Percentiles rank a stretch among this genome's conserved stretches.
These are phyloP conservation scores for Diachasma alloeum DNA, from an alignment of 1,140 invertebrate species.

Conservation along the genomic window DNA sequence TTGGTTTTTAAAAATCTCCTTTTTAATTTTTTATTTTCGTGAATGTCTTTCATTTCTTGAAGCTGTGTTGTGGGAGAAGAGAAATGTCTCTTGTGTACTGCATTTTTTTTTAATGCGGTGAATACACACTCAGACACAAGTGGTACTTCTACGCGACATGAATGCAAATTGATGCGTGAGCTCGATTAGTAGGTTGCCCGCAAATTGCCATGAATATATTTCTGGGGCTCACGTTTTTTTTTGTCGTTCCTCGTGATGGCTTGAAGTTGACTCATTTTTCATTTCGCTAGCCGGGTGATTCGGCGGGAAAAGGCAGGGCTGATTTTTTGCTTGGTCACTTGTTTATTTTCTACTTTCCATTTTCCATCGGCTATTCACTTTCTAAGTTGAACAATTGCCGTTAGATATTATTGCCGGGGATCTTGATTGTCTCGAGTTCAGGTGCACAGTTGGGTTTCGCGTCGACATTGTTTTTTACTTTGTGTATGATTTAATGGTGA, in stretches of 20 bases:
- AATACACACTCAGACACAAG: not conserved
- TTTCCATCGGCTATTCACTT: not conserved
- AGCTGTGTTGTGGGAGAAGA: not conserved
- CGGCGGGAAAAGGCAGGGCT: too few relatives aligned
- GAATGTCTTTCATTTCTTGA: not conserved
- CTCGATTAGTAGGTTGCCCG: conserved; percentile 2
- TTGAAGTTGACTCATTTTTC: not conserved
- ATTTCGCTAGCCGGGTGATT: not conserved
- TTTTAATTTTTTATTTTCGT: not conserved
- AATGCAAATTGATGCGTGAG: conserved; percentile 13
- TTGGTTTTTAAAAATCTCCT: too few relatives aligned
- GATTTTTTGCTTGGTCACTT: conserved; percentile 3
- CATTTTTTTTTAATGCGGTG: not conserved
- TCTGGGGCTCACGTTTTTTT: not conserved
- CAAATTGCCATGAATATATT: not conserved
- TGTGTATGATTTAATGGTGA: too few relatives aligned
- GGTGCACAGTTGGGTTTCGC: not conserved
- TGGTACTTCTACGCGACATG: not conserved
- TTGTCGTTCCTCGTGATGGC: not conserved
- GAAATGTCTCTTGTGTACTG: not conserved
- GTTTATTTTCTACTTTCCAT: not conserved
- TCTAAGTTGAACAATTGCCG: conserved; percentile 4
- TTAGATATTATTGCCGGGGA: not conserved
- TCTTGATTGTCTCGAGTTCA: not conserved
- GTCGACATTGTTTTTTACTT: not conserved